A percentile compares a stretch with the other conserved stretches of the same genome.
phyloP scores from a whole-genome alignment of 2,113 vertebrate species.

The Pygoscelis antarcticus region DNA sequence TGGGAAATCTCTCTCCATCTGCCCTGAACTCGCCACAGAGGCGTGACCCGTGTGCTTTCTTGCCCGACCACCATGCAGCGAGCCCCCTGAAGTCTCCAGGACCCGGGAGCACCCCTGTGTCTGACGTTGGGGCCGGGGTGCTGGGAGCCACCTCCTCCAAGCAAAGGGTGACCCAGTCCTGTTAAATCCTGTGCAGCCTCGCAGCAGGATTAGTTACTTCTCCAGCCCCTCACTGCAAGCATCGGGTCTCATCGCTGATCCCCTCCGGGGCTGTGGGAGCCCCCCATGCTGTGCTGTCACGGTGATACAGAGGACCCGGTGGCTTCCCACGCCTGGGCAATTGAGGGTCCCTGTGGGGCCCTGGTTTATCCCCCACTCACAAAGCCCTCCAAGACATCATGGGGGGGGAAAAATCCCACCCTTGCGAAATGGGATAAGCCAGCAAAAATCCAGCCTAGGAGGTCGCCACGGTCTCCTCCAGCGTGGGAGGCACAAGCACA shows the following conservation, averaged over 20 bases:
- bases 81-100: not conserved
- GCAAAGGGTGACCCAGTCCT: not conserved
- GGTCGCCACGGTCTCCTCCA: not conserved
- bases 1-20: not conserved
- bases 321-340: not conserved
- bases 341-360: not conserved
- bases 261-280: too few relatives aligned
- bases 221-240: not conserved
- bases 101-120: not conserved
- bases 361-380: not conserved
- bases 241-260: not conserved
- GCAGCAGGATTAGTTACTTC: not conserved
- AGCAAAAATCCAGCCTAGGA: not conserved
- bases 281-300: fast-evolving
- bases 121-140: fast-evolving
- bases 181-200: fast-evolving
- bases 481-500: not conserved
- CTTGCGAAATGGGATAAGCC: not conserved
- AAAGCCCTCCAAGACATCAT: not conserved
- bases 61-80: fast-evolving
- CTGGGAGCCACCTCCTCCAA: not conserved
- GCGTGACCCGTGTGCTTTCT: not conserved
- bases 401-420: fast-evolving
- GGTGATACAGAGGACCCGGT: fast-evolving
- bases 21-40: not conserved